These are phyloP conservation scores for Miichthys miiuy DNA, from an alignment of 2,797 vertebrate genomes.

Conservation along the genomic window DNA sequence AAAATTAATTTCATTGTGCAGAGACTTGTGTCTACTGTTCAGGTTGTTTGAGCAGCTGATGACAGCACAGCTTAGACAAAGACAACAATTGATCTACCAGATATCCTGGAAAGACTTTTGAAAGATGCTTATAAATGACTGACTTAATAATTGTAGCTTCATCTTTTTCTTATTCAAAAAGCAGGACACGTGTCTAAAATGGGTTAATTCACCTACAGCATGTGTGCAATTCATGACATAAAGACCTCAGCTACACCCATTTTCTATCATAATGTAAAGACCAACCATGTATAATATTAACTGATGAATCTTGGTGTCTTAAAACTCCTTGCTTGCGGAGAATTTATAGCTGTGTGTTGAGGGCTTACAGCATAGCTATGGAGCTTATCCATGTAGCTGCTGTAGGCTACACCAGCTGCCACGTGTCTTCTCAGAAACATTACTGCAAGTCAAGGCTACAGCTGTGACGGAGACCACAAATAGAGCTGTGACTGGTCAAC, in stretches of 20 bases:
- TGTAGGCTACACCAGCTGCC: not conserved
- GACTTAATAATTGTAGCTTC: no score
- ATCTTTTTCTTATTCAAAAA: not conserved
- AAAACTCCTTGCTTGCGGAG: not conserved
- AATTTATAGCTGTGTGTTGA: not conserved
- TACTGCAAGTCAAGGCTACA: not conserved
- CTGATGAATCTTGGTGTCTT: no score
- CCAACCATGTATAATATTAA: not conserved
- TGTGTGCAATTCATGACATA: not conserved
- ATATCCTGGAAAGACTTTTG: not conserved
- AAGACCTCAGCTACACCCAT: not conserved
- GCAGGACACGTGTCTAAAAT: not conserved
- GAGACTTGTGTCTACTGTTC: not conserved
- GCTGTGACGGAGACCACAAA: not conserved
- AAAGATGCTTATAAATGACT: not conserved
- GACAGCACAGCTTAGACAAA: not conserved
- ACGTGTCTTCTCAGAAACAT: not conserved
- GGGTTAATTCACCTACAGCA: not conserved
- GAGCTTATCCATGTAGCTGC: not conserved
- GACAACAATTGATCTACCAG: no score
- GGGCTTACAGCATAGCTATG: not conserved
- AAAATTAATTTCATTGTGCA: slow-evolving; percentile 1
- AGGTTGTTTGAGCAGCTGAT: slow-evolving; percentile 10
- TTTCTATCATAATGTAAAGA: not conserved
- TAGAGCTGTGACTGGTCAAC: not conserved